A percentile compares a stretch with the other conserved stretches of the same genome.
phyloP scores from a whole-genome alignment of 2,888 invertebrate genomes.

The Exocentrus adspersus region DNA sequence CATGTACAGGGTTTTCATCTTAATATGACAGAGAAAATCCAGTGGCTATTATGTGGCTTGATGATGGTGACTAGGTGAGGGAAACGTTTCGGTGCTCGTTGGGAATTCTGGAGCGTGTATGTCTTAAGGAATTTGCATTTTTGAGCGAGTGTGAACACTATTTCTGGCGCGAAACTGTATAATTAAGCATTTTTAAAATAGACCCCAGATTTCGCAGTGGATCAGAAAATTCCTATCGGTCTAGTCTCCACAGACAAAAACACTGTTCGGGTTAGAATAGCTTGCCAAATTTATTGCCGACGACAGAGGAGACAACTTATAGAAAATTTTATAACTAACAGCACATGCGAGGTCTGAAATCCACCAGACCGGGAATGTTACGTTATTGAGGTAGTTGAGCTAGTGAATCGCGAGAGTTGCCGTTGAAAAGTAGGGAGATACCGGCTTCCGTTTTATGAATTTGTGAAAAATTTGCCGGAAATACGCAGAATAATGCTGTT shows the following conservation, averaged over 20 bases:
- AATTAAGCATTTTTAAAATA: conserved; percentile 25
- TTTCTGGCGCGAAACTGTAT: conserved; percentile 11
- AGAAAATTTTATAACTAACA: conserved; percentile 18
- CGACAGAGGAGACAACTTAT: conserved; percentile 12
- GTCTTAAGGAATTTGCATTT: neutral
- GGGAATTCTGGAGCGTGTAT: too few species aligned
- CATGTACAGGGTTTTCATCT: too few species aligned
- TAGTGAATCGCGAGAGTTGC: neutral
- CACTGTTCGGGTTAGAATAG: conserved; percentile 8
- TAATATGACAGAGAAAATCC: too few species aligned
- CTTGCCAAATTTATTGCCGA: conserved; percentile 14
- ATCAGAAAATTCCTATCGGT: conserved; percentile 23
- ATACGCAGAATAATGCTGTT: conserved; percentile 21
- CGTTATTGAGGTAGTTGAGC: neutral
- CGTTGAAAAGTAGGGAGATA: neutral
- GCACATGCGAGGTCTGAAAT: neutral
- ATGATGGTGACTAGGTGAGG: too few species aligned
- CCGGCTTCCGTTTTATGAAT: neutral
- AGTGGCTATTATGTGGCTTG: too few species aligned
- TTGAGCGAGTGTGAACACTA: neutral
- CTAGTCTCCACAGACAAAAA: conserved; percentile 19
- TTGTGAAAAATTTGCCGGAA: conserved; percentile 25
- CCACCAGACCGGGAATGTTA: neutral
- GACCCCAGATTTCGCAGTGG: conserved; percentile 20
- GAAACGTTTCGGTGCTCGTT: too few species aligned